Evolutionary conservation across 1,140 invertebrate species (phyloP), one percentile per base, ranked within the genome.

Genomic region (Drosophila ambigua): DNA sequence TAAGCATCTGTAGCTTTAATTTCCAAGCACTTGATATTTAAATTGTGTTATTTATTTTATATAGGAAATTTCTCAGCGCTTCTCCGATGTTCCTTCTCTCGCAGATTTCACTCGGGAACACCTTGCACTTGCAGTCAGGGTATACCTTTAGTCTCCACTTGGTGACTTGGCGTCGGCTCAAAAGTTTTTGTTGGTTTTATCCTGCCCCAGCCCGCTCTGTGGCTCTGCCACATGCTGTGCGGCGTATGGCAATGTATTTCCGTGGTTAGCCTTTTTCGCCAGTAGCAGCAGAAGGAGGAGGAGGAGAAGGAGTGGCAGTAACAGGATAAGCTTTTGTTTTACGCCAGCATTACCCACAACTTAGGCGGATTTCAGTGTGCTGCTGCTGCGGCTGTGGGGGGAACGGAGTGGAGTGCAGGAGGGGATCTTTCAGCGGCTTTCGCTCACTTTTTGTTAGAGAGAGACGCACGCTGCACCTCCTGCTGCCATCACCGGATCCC

Each of bases 281-380:
- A 69, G 54, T 24, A 59, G 57, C 52, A 44, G 39, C 15, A 39
- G 41, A 20, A 51, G 35, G 26, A 46, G 24, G 7, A 63, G 13
- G 11, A 63, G 20, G 20, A 2, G 20, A 1, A 1, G 20, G 20
- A 20, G 58, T 74, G 54, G 50, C 79, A 68, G 74, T 83, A 88
- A 88, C 83, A 83, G 83, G 83, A 88, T 88, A 88, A 88, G 83
- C 83, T 83, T 88, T 88, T 88, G 83, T 88, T 88, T 88, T 88
- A 88, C 83, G 83, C 83, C 79, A 76, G 72, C 83, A 87, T 85
- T 87, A 85, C 83, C 82, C 79, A 81, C 82, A 87, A 85, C 82
- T 87, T 87, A 78, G 82, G 74, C 82, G 83, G 82, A 79, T 87
- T 85, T 87, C 57, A 59, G 81, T 76, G 60, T 64, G 62, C 35